These are phyloP conservation scores for Gila orcuttii DNA, from an alignment of 2,113 vertebrate species.

Conservation along the genomic window DNA sequence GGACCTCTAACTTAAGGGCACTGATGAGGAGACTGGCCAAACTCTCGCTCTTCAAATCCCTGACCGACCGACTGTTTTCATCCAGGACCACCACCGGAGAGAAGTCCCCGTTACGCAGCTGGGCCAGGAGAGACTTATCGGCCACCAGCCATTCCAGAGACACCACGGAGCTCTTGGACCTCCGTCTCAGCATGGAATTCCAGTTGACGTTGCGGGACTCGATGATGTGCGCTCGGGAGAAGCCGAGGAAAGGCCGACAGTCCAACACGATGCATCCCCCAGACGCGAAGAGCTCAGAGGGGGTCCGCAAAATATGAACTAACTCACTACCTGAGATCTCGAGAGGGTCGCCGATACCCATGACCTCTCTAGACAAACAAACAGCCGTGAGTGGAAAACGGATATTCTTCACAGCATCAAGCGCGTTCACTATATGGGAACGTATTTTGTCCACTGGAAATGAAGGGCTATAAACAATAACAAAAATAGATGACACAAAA, in stretches of 20 bases:
- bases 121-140: slow-evolving; percentile 76
- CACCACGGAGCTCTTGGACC: slow-evolving; percentile 75
- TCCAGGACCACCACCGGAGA: slow-evolving; percentile 81
- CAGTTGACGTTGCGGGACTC: slow-evolving; percentile 82
- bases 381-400: neutral
- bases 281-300: slow-evolving; percentile 66
- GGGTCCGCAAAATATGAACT: slow-evolving; percentile 75
- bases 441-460: neutral
- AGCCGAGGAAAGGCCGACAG: slow-evolving; percentile 85
- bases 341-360: slow-evolving; percentile 57
- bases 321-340: slow-evolving; percentile 75
- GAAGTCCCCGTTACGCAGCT: slow-evolving; percentile 75
- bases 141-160: slow-evolving; percentile 83
- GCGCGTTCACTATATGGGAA: neutral
- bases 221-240: slow-evolving; percentile 74
- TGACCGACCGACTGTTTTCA: slow-evolving; percentile 69
- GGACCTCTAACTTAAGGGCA: slow-evolving; percentile 76
- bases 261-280: slow-evolving; percentile 79
- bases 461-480: neutral
- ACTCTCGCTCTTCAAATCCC: slow-evolving; percentile 74
- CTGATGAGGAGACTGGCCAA: slow-evolving; percentile 77
- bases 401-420: neutral
- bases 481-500: slow-evolving; percentile 32
- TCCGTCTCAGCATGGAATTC: slow-evolving; percentile 83
- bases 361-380: slow-evolving; percentile 31